Evolutionary conservation across 2,113 vertebrate genomes (phyloP).

Genomic region (Pituophis catenifer): DNA sequence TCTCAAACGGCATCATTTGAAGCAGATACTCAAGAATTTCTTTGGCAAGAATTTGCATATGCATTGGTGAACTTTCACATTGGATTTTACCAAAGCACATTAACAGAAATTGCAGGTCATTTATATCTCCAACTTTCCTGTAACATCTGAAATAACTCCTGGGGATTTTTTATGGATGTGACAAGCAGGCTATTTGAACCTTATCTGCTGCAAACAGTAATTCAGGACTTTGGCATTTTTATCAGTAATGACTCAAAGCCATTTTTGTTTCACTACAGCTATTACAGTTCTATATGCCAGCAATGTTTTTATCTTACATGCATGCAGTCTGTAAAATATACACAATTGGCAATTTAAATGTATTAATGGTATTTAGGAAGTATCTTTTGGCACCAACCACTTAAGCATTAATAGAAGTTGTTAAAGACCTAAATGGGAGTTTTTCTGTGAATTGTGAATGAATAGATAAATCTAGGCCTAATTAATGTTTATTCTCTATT

Average conservation of each 20-base stretch:
- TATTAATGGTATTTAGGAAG: slow-evolving; percentile 41
- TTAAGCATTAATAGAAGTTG: slow-evolving; percentile 11
- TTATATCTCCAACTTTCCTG: background rate
- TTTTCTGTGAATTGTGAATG: slow-evolving; percentile 24
- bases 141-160: slow-evolving; percentile 4
- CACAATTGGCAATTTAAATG: slow-evolving; percentile 31
- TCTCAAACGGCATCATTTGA: background rate
- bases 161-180: slow-evolving; percentile 9
- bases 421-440: slow-evolving; percentile 1
- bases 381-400: slow-evolving; percentile 37
- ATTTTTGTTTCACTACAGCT: slow-evolving; percentile 37
- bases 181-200: slow-evolving; percentile 3
- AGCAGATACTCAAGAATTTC: background rate
- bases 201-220: slow-evolving; percentile 34
- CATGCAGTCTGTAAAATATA: slow-evolving; percentile 27
- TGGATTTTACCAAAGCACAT: background rate
- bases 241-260: background rate
- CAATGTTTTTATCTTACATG: slow-evolving; percentile 33
- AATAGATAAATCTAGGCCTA: background rate
- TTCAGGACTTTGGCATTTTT: slow-evolving; percentile 40
- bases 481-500: background rate
- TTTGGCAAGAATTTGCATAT: background rate
- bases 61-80: background rate
- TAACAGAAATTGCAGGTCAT: background rate
- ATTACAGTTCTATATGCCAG: slow-evolving; percentile 21